Evolutionary conservation across 2,797 vertebrate genomes (phyloP).

Genomic region (Coregonus suidteri): DNA sequence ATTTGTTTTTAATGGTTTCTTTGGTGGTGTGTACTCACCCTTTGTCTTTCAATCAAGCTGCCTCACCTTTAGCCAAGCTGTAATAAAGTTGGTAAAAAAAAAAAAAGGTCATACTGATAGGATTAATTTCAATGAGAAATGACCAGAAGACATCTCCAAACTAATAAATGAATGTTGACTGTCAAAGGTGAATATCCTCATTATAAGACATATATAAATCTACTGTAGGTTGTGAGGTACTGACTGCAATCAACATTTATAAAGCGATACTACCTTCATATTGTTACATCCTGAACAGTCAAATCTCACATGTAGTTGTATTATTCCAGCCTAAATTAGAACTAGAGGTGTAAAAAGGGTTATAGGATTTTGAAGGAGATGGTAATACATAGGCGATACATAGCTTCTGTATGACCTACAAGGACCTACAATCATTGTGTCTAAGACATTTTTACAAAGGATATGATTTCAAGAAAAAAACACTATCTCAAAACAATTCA

Average conservation of each 20-base stretch:
- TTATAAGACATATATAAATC: no score
- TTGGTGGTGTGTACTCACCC: constrained; percentile 15
- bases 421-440: background rate
- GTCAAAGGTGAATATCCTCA: background rate
- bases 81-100: background rate
- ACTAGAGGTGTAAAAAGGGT: no score
- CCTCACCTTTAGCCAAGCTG: constrained; percentile 38
- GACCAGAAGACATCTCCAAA: background rate
- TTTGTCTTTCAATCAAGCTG: constrained; percentile 33
- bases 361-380: no score
- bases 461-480: background rate
- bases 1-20: constrained; percentile 32
- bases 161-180: background rate
- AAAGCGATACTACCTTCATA: constrained; percentile 4
- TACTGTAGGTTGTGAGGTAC: background rate
- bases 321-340: background rate
- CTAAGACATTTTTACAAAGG: background rate
- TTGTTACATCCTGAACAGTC: background rate
- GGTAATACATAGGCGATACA: no score
- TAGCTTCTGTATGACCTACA: background rate
- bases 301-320: background rate
- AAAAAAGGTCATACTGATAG: background rate
- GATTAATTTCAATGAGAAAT: background rate
- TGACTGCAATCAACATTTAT: background rate
- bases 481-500: background rate